A percentile compares a stretch with the other conserved stretches of the same genome.
These are phyloP conservation scores for Nomia melanderi DNA, from an alignment of 1,140 invertebrate genomes.

Conservation along the genomic window DNA sequence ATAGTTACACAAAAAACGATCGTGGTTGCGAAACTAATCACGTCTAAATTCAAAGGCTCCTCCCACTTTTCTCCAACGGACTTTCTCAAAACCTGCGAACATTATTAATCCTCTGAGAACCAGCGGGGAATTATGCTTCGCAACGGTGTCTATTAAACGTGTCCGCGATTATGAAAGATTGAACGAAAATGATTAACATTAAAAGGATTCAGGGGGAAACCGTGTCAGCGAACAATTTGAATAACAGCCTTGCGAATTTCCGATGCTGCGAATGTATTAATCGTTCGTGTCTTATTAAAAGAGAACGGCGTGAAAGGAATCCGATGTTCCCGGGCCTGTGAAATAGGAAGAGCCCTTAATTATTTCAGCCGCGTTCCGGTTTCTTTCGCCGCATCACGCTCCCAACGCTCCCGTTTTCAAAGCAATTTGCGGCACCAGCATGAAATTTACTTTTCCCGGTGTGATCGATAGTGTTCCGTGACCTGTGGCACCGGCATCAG, in stretches of 20 bases:
- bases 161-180: too few species aligned
- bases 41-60: too few species aligned
- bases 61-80: too few species aligned
- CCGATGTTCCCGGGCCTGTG: neutral
- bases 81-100: too few species aligned
- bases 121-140: too few species aligned
- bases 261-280: neutral
- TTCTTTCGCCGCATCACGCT: neutral
- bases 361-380: neutral
- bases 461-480: slow-evolving; percentile 88
- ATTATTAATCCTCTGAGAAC: too few species aligned
- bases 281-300: neutral
- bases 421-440: neutral
- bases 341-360: neutral
- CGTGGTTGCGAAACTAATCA: too few species aligned
- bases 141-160: too few species aligned
- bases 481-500: slow-evolving; percentile 92
- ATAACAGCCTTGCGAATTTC: too few species aligned
- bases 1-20: neutral
- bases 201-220: too few species aligned
- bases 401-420: neutral
- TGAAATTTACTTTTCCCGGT: slow-evolving; percentile 13
- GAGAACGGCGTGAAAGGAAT: neutral
- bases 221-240: too few species aligned
- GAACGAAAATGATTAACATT: too few species aligned